Base-by-base conservation (phyloP, 1,140 invertebrate genomes). In the Drosophila pectinifera region DNA sequence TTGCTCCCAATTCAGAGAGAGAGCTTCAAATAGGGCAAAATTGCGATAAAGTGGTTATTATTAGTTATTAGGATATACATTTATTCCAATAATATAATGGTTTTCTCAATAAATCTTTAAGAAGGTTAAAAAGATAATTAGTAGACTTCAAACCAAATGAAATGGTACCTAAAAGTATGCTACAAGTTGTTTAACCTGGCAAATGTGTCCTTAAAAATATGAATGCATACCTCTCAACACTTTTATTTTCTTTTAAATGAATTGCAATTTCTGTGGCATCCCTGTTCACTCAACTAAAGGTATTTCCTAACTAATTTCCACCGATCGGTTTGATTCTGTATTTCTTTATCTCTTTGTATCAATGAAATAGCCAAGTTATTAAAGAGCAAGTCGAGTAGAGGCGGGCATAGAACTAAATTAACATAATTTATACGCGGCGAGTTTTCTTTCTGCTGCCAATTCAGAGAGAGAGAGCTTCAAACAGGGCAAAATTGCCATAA, bases 301-400 rank as follows among this genome's bases (percentile, higher is more conserved):
- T 24, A 46, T 26, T 26, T 48, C 45, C 0, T 8, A 16, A 11
- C n/a, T n/a, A n/a, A n/a, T n/a, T n/a, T n/a, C n/a, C n/a, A n/a
- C n/a, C n/a, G n/a, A n/a, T n/a, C n/a, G n/a, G n/a, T n/a, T n/a
- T n/a, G n/a, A n/a, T n/a, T n/a, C n/a, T n/a, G n/a, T n/a, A n/a
- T n/a, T n/a, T n/a, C n/a, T n/a, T n/a, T n/a, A n/a, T n/a, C n/a
- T n/a, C n/a, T n/a, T n/a, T n/a, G n/a, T n/a, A n/a, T n/a, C n/a
- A n/a, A n/a, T n/a, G n/a, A n/a, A n/a, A n/a, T n/a, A n/a, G 78
- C 86, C 81, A 81, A 86, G 78, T 77, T 78, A 84, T 84, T 84
- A 86, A 72, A 62, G 62, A 69, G 57, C 36, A 14, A 38, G 46
- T n/a, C n/a, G 34, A 20, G 22, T 31, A 14, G 39, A 42, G 51